Conservation (phyloP, 2,888 invertebrate genomes). For the Lucinisca nassula region DNA sequence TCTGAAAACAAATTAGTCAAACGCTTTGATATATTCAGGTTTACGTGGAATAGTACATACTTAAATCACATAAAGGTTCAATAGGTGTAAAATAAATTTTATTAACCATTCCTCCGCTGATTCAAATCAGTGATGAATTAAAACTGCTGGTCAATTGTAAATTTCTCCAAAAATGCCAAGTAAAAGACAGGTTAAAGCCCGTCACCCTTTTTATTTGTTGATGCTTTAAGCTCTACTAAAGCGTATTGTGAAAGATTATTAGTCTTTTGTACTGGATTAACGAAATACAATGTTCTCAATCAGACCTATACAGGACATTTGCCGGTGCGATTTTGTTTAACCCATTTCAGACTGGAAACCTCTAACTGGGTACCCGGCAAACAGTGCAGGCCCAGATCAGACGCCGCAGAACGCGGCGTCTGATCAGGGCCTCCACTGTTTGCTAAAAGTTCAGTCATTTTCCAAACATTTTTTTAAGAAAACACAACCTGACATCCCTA, state of each 20-base stretch:
- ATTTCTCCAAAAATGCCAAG: background rate
- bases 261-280: background rate
- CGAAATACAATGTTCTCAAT: background rate
- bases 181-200: background rate
- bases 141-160: background rate
- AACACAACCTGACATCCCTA: no score
- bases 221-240: background rate
- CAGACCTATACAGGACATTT: no score
- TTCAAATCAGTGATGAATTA: no score
- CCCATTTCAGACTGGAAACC: no score
- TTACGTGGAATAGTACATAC: background rate
- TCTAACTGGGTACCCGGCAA: no score
- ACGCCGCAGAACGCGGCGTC: no score
- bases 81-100: background rate
- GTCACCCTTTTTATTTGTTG: background rate
- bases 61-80: background rate
- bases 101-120: background rate
- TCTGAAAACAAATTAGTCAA: background rate
- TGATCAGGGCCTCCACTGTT: no score
- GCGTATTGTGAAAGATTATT: background rate
- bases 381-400: no score
- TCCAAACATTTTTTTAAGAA: no score
- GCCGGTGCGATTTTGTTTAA: no score
- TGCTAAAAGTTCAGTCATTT: no score
- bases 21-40: background rate